A percentile compares a stretch with the other conserved stretches of the same genome.
Conservation (phyloP, 2,113 vertebrate species). For the Oxyura jamaicensis region DNA sequence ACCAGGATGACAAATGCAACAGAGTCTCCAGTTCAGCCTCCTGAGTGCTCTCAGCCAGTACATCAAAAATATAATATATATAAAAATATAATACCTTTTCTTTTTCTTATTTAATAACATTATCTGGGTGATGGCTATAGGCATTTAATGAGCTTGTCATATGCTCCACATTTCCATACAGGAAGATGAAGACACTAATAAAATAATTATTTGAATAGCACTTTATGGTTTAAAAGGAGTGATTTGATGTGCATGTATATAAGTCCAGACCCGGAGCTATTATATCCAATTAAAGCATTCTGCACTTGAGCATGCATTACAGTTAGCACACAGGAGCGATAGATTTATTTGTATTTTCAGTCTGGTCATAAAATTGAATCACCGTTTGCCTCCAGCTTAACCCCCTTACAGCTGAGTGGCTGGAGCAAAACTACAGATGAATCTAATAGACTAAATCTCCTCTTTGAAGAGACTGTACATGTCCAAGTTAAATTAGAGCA, state of each 20-base stretch:
- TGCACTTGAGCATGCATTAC: background rate
- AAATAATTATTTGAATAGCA: conserved; percentile 57
- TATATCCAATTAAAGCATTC: conserved; percentile 38
- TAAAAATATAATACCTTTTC: conserved; percentile 41
- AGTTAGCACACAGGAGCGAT: background rate
- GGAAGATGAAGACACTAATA: conserved; percentile 40
- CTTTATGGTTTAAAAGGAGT: conserved; percentile 26
- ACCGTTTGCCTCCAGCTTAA: conserved; percentile 37
- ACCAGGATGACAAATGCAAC: conserved; percentile 16
- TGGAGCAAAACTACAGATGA: conserved; percentile 33
- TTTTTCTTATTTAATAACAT: background rate
- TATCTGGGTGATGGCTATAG: conserved; percentile 16
- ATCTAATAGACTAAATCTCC: conserved; percentile 13
- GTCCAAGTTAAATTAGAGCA: background rate
- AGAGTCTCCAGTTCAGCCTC: conserved; percentile 32
- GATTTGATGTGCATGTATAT: background rate
- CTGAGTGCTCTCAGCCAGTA: conserved; percentile 1
- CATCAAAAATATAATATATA: background rate
- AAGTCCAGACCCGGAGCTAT: conserved; percentile 31
- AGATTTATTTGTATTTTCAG: conserved; percentile 32
- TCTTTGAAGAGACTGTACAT: background rate
- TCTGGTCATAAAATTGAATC: conserved; percentile 23
- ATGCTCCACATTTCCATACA: conserved; percentile 17
- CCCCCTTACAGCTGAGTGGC: background rate
- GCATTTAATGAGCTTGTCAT: conserved; percentile 35